phyloP scores from a whole-genome alignment of 2,113 vertebrate species.

The Leptosomus discolor region DNA sequence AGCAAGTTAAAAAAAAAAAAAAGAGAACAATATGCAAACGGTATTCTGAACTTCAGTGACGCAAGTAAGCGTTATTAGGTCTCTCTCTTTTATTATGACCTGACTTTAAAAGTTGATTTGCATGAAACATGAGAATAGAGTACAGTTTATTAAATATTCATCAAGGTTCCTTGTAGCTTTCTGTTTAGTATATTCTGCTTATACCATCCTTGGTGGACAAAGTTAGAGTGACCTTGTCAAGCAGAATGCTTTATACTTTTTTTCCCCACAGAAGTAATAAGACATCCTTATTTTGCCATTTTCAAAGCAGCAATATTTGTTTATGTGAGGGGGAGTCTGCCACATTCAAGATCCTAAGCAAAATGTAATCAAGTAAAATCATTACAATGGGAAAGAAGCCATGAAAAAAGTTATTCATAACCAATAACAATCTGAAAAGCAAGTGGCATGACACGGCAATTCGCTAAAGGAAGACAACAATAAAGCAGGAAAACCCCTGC shows the following conservation, averaged over 20 bases:
- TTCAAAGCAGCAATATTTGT: background rate
- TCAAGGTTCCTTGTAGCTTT: background rate
- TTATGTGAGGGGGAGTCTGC: background rate
- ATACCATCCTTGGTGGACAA: background rate
- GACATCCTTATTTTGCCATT: background rate
- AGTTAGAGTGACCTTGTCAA: background rate
- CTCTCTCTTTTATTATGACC: background rate
- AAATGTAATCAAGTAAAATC: background rate
- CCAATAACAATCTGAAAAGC: background rate
- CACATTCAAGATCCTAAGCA: background rate
- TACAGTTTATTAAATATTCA: background rate
- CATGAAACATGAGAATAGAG: background rate
- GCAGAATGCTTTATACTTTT: background rate
- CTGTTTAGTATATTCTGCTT: background rate
- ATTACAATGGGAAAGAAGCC: background rate
- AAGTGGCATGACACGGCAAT: background rate
- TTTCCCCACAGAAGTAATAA: background rate
- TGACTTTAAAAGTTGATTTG: background rate
- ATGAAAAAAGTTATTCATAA: background rate
- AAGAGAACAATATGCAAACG: background rate
- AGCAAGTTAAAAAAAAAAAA: background rate
- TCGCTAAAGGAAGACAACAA: background rate
- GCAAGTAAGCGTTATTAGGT: background rate
- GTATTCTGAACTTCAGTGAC: background rate
- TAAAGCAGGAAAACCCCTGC: background rate